Base-by-base conservation (phyloP, 1,140 invertebrate genomes). In the Solenopsis fugax region DNA sequence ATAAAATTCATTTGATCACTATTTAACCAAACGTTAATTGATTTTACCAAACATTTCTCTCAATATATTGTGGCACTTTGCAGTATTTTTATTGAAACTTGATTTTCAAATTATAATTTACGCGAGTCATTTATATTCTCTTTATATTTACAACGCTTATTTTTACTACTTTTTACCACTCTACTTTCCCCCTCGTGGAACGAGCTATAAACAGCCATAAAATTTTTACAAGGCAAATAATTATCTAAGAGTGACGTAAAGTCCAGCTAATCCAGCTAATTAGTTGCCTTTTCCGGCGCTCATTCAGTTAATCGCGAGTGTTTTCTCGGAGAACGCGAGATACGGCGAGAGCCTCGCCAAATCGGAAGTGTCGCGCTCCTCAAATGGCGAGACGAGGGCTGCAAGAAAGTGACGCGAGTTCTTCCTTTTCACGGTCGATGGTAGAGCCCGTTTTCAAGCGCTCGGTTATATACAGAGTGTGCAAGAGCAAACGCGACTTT, bases 391-490 rank as follows among this genome's bases (percentile, higher is more conserved):
- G 37, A 76, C 52, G n/a, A 21, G 37, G 21, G 16, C 18, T 41
- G n/a, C 54, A 58, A 37, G 52, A 76, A 58, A 75, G 72, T 58
- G 37, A 58, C 29, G 13, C 24, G 16, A 76, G 29, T 73, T 45
- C 48, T 71, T 34, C 10, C 34, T 85, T 77, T 85, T 77, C 72
- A 62, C 64, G 62, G 29, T 67, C 45, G 45, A 5, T 12, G n/a
- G 64, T 85, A 87, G 72, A 88, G 41, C 64, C 24, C 10, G 72
- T 75, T 41, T 58, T 41, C 13, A 58, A 56, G n/a, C n/a, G n/a
- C 54, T 16, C 16, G 34, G 10, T 41, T 54, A 21, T 10, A 16
- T 41, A 60, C 37, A 41, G 37, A 58, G 21, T 24, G n/a, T 41
- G 6, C 34, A 24, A 41, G 34, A 58, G n/a, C n/a, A 21, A 73